Evolutionary conservation across 2,888 invertebrate species (phyloP), one percentile per base, ranked within the genome.

Genomic region (Eurytoma californica): DNA sequence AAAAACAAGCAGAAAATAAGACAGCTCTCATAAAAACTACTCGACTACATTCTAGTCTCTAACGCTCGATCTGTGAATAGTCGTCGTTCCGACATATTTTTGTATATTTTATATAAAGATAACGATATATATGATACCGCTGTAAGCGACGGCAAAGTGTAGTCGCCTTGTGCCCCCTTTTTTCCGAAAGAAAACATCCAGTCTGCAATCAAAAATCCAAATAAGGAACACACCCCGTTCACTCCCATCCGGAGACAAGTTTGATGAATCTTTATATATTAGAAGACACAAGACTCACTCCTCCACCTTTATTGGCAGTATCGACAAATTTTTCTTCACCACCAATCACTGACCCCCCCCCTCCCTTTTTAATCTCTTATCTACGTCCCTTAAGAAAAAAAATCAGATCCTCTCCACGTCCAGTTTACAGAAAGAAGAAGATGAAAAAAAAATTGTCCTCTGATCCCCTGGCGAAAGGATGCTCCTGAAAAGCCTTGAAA

Each of bases 41-140:
- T 80, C 77, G 82, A 80, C 78, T 81, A 81, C 69, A 79, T 77
- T 82, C 82, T 82, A 82, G 82, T 84, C 83, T 84, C 77, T 85
- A 84, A 87, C 86, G 86, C 87, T 88, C 85, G 85, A 87, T 85
- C 87, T 88, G 88, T 88, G 88, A 89, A 90, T 89, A 90, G 89
- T 83, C 84, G 82, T 89, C 86, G 88, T 89, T 89, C 87, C 88
- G 87, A 90, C 88, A 88, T 90, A 90, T 90, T 90, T 90, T 90
- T 90, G 88, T 90, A 90, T 90, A 90, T 90, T 90, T 90, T 87
- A 88, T 88, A 88, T 89, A 88, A 89, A 88, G 87, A 87, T 87
- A 86, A 86, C 84, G 82, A 84, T 86, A 85, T 83, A 85, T 83
- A 86, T 75, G 60, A 82, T 80, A 85, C 83, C 84, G 85, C 85